These are phyloP conservation scores for Hemitrygon akajei DNA, from an alignment of 2,797 vertebrate species.

Conservation along the genomic window DNA sequence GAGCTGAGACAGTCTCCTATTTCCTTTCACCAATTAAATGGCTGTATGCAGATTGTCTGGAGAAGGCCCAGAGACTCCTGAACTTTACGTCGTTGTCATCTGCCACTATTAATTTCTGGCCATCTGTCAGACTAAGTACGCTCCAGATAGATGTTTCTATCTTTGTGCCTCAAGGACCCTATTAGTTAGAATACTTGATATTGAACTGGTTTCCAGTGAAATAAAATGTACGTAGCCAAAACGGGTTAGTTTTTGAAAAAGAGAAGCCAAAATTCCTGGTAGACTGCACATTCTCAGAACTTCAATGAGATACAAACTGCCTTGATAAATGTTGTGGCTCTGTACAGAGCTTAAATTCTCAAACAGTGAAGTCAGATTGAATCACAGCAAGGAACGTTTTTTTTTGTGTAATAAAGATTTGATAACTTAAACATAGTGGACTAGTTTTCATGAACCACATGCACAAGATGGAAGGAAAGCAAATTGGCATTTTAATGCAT, in stretches of 20 bases:
- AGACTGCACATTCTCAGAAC: background rate
- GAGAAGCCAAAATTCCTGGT: background rate
- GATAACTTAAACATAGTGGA: background rate
- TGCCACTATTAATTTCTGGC: background rate
- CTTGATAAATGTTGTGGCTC: background rate
- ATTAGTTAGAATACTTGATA: background rate
- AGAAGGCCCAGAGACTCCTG: background rate
- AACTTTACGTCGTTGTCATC: too few relatives aligned
- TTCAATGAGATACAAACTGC: background rate
- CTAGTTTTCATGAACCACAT: background rate
- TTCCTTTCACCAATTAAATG: background rate
- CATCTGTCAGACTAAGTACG: background rate
- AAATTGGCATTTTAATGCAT: background rate
- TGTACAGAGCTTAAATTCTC: background rate
- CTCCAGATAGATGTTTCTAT: background rate
- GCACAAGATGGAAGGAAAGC: background rate
- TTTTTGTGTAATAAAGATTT: background rate
- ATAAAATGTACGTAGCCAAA: background rate
- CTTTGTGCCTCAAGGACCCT: background rate
- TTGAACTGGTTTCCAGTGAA: background rate
- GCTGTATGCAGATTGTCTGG: background rate
- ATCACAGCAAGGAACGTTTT: background rate
- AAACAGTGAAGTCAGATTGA: slow-evolving; percentile 9
- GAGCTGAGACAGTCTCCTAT: background rate
- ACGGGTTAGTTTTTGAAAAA: background rate